Conservation (phyloP, 2,113 vertebrate species). For the Thamnaconus septentrionalis region DNA sequence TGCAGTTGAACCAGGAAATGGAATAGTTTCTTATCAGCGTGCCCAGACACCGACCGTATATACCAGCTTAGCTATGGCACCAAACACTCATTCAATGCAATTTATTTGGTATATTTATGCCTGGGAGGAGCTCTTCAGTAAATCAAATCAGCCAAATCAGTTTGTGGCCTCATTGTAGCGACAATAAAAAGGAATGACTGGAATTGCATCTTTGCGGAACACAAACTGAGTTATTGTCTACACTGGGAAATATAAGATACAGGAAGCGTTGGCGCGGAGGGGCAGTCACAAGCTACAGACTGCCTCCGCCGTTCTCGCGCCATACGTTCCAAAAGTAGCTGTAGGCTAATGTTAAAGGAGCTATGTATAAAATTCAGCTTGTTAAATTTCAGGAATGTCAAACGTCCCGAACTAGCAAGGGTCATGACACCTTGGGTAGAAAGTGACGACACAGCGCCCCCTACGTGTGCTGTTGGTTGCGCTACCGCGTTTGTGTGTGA, state of each 20-base stretch:
- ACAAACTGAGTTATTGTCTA: slow-evolving; percentile 54
- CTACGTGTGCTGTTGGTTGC: no score
- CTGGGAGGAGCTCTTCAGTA: slow-evolving; percentile 56
- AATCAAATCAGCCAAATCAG: slow-evolving; percentile 71
- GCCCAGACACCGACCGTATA: slow-evolving; percentile 46
- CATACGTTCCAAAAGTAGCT: not conserved
- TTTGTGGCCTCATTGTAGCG: slow-evolving; percentile 49
- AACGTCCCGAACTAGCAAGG: no score
- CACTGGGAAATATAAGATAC: slow-evolving; percentile 37
- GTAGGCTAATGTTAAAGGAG: no score
- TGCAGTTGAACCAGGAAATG: slow-evolving; percentile 46
- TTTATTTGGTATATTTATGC: slow-evolving; percentile 64
- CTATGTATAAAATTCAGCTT: no score
- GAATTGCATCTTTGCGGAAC: slow-evolving; percentile 50
- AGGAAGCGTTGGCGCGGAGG: slow-evolving; percentile 30
- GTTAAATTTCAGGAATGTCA: no score
- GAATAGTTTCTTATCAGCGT: slow-evolving; percentile 64
- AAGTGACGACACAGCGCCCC: no score
- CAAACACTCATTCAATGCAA: slow-evolving; percentile 51
- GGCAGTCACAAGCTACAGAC: slow-evolving; percentile 2
- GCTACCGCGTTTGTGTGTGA: no score
- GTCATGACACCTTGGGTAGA: no score
- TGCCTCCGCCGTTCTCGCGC: not conserved
- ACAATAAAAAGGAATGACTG: slow-evolving; percentile 57
- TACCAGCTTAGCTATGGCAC: slow-evolving; percentile 29